phyloP scores from a whole-genome alignment of 1,140 invertebrate species.

The Panagrolaimus sp. region DNA sequence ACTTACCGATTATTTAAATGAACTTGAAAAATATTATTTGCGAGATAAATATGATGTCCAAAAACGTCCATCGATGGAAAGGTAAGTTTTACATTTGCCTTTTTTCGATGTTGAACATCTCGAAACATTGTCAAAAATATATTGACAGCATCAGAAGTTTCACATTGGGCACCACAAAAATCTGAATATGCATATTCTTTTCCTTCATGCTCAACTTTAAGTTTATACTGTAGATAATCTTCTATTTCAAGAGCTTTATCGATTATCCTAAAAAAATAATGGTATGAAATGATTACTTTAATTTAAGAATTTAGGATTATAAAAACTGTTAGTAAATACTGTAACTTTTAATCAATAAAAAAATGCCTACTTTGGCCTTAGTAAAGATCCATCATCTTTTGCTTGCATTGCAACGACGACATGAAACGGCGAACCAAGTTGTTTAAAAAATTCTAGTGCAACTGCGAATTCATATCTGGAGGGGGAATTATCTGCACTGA shows the following conservation, averaged over 20 bases:
- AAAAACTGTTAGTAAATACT: too few species aligned
- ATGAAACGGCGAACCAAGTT: constrained; percentile 54
- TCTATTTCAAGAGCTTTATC: constrained; percentile 55
- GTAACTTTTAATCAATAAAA: too few species aligned
- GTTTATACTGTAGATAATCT: constrained; percentile 54
- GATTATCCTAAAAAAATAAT: constrained; percentile 25
- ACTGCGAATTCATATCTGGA: constrained; percentile 54
- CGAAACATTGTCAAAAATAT: constrained; percentile 56
- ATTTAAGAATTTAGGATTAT: too few species aligned
- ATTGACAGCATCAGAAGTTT: constrained; percentile 56
- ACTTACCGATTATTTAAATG: constrained; percentile 41
- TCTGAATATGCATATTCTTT: constrained; percentile 51
- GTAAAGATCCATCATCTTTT: constrained; percentile 45
- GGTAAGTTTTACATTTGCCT: constrained; percentile 54
- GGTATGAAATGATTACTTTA: too few species aligned
- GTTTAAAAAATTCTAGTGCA: constrained; percentile 55
- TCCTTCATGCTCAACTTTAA: constrained; percentile 53
- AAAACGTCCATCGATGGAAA: constrained; percentile 57
- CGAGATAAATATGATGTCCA: constrained; percentile 54
- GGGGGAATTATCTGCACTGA: constrained; percentile 55
- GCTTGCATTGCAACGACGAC: constrained; percentile 55
- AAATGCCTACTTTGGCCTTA: constrained; percentile 42
- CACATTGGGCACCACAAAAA: constrained; percentile 58
- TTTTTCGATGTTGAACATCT: constrained; percentile 51
- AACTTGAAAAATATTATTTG: constrained; percentile 57